Percentiles rank a stretch among this genome's conserved stretches.
Evolutionary conservation across 2,113 vertebrate species (phyloP).

Genomic region (Buteo buteo): DNA sequence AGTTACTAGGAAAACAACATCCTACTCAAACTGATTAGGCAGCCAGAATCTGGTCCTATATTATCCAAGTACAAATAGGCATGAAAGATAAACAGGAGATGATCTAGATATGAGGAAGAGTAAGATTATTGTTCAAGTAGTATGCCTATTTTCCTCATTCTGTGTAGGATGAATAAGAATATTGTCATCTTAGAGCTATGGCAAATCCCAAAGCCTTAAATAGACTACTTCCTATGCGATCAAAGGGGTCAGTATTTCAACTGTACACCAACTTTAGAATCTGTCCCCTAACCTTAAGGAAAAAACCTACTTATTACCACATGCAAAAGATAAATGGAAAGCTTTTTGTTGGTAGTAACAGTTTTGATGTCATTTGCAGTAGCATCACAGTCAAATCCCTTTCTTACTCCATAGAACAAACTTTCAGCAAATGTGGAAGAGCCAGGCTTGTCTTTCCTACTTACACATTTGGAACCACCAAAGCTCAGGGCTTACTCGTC

Average conservation of each 20-base stretch:
- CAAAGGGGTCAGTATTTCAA: background rate
- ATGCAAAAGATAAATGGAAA: background rate
- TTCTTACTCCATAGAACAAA: background rate
- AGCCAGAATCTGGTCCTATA: background rate
- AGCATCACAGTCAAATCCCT: background rate
- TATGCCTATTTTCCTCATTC: background rate
- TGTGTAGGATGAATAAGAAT: background rate
- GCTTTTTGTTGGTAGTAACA: background rate
- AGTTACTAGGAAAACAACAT: background rate
- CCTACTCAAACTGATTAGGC: background rate
- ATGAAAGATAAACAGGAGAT: background rate
- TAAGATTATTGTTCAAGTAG: background rate
- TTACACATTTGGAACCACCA: background rate
- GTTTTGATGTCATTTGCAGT: background rate
- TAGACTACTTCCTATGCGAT: background rate
- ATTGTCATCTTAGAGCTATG: background rate
- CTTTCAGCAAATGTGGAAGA: background rate
- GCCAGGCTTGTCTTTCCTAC: background rate
- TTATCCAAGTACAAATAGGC: background rate
- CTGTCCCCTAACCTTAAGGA: background rate
- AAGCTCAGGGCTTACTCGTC: background rate
- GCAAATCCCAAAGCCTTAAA: background rate
- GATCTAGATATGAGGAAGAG: background rate
- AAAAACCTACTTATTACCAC: background rate
- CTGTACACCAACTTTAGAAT: background rate